A percentile compares a stretch with the other conserved stretches of the same genome.
Conservation (phyloP, 2,113 vertebrate species). For the Rostratula benghalensis region DNA sequence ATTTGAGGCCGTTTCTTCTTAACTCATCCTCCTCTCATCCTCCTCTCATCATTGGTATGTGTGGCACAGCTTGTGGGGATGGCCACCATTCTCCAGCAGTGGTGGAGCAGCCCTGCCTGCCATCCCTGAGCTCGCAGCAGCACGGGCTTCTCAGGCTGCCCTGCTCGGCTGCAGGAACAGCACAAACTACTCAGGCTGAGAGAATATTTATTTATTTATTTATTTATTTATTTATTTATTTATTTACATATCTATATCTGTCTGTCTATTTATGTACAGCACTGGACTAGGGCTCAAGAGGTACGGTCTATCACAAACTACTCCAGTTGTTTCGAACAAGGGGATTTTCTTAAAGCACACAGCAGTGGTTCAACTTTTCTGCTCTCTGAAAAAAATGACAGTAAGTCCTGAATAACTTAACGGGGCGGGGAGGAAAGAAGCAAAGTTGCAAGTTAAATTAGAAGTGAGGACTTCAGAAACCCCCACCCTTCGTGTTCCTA, state of each 20-base stretch:
- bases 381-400: background rate
- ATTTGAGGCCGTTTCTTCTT: no score
- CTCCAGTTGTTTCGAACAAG: background rate
- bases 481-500: background rate
- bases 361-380: background rate
- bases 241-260: background rate
- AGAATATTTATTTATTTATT: background rate
- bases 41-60: background rate
- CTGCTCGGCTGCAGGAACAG: background rate
- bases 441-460: background rate
- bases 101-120: background rate
- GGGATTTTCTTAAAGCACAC: background rate
- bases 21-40: no score
- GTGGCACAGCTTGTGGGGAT: accelerated
- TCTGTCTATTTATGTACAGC: background rate
- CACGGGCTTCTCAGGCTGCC: background rate
- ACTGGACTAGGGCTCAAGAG: background rate
- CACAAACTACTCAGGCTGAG: background rate
- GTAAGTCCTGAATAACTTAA: background rate
- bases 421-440: background rate
- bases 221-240: background rate
- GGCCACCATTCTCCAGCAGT: accelerated
- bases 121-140: background rate
- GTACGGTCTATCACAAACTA: background rate
- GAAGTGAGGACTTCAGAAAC: background rate